A percentile compares a stretch with the other conserved stretches of the same genome.
Conservation (phyloP, 2,113 vertebrate genomes). For the Pterocles orientalis region DNA sequence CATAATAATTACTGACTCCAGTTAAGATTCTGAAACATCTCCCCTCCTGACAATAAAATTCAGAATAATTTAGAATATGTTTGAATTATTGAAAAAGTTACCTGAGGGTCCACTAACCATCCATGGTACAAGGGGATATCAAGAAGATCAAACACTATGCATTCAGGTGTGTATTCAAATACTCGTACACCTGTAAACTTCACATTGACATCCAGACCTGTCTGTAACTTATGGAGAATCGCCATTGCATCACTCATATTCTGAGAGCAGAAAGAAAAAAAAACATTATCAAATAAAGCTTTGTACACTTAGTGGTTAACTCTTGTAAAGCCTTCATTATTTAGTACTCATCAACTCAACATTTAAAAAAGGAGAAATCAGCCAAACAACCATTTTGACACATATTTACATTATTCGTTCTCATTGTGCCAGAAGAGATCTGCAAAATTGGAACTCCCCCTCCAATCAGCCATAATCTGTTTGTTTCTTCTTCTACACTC, state of each 20-base stretch:
- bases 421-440: background rate
- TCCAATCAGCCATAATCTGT: background rate
- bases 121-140: constrained; percentile 98
- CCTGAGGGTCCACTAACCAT: constrained; percentile 98
- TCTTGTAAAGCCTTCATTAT: background rate
- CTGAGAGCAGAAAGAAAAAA: constrained; percentile 70
- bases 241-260: constrained; percentile 99
- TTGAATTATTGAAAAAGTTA: constrained; percentile 46
- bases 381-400: background rate
- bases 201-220: constrained; percentile 96
- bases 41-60: background rate
- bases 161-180: constrained; percentile 98
- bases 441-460: background rate
- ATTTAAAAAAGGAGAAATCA: background rate
- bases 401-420: background rate
- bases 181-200: constrained; percentile 96
- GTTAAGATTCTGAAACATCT: background rate
- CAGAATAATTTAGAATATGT: background rate
- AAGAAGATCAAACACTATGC: constrained; percentile 98
- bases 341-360: background rate
- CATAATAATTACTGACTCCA: background rate
- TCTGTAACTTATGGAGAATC: constrained; percentile 96
- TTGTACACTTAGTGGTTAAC: background rate
- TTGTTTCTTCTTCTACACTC: background rate
- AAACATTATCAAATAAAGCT: background rate